These are phyloP conservation scores for Elaeidobius kamerunicus DNA, from an alignment of 2,888 invertebrate species.

Conservation along the genomic window DNA sequence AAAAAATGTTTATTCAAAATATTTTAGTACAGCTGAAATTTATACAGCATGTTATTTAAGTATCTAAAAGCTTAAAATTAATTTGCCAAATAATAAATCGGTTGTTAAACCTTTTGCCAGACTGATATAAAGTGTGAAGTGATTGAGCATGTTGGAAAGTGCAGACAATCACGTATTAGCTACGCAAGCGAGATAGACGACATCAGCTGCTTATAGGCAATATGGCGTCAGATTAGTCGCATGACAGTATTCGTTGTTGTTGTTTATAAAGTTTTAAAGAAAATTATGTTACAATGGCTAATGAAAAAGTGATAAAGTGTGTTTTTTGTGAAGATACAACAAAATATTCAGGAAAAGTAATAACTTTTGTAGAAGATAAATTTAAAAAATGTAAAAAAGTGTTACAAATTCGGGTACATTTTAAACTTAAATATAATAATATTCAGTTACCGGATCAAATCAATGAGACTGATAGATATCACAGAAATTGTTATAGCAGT, in stretches of 20 bases:
- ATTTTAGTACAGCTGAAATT: constrained; percentile 1
- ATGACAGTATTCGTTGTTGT: background rate
- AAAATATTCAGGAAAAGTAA: constrained; percentile 26
- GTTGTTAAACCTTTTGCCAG: constrained; percentile 2
- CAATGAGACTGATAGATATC: constrained; percentile 30
- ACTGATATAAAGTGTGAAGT: constrained; percentile 1
- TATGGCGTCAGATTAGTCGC: background rate
- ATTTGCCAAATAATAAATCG: constrained; percentile 7
- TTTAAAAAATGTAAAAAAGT: constrained; percentile 26
- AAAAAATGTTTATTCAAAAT: too few relatives aligned
- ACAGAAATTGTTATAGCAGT: constrained; percentile 28
- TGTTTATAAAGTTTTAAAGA: background rate
- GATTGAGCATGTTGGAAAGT: constrained; percentile 3
- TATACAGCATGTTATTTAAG: background rate
- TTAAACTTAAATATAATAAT: constrained; percentile 25
- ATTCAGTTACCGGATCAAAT: constrained; percentile 26
- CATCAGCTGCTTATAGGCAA: constrained; percentile 2
- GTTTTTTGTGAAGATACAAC: constrained; percentile 24
- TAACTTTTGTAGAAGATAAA: constrained; percentile 26
- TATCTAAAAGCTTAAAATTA: constrained; percentile 3
- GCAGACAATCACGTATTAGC: constrained; percentile 3
- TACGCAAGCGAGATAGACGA: constrained; percentile 1
- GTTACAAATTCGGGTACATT: constrained; percentile 25
- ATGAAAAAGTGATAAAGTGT: constrained; percentile 18
- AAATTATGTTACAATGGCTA: constrained; percentile 23